Base-by-base conservation (phyloP, 64 coral and sea anemone species). In the Dendronephthya gigantea region DNA sequence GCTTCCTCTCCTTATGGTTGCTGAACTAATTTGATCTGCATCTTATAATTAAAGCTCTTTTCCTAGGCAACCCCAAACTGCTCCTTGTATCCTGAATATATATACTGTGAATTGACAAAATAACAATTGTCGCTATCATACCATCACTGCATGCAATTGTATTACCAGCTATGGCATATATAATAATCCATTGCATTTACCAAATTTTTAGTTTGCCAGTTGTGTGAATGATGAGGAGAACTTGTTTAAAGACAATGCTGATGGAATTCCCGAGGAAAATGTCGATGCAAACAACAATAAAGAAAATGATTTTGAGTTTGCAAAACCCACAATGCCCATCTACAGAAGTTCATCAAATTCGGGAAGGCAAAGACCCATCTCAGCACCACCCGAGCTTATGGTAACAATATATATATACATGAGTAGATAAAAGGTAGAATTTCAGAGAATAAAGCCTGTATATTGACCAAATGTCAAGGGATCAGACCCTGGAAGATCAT, bases 261-360 rank as follows among this genome's bases (percentile, higher is more conserved):
- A 0, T 34, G 32, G 29, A 79, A 35, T 35, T 14, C 25, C 32
- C 0, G 31, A 9, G 17, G 72, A 34, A 66, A 22, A 66, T n/a
- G 2, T 30, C 2, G 36, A 79, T 79, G 72, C 10, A 79, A 34
- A 79, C 28, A 39, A 29, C 8, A 79, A 79, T 79, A 79, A 79
- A 19, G 72, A 79, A 79, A 79, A 79, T 35, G 31, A 35, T 12
- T 79, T 79, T 34, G 32, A 79, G 32, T 79, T 79, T 79, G 72
- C 28, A 79, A 35, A 79, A 34, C 72, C 72, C 0, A 0, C 72
- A 29, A 79, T 79, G 72, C 72, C 72, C 8, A 39, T 79, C 3
- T 79, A 79, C 72, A 79, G 28, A 79, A 79, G 72, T 79, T 8
- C 25, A 34, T 19, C 19, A 17, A 79, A 34, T 16, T 15, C 10